These are phyloP conservation scores for Hyposoter didymator DNA, from an alignment of 2,888 invertebrate genomes.

Conservation along the genomic window DNA sequence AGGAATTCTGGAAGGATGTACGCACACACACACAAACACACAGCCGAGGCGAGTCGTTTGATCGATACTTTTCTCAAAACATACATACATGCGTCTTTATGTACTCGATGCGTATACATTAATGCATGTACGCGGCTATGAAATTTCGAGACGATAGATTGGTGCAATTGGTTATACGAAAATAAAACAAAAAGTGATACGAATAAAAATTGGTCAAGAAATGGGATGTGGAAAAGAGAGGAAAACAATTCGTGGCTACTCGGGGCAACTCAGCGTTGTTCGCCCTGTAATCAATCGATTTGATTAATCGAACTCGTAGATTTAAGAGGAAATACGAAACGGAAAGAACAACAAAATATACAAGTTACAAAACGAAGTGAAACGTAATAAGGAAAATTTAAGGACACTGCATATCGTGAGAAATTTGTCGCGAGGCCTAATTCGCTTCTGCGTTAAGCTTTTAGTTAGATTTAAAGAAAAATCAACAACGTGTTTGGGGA, in stretches of 20 bases:
- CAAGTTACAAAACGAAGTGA: slow-evolving; percentile 12
- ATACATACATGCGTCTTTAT: slow-evolving; percentile 25
- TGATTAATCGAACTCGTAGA: slow-evolving; percentile 59
- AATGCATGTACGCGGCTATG: slow-evolving; percentile 9
- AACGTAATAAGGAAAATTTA: slow-evolving; percentile 42
- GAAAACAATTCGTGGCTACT: slow-evolving; percentile 35
- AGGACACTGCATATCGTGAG: slow-evolving; percentile 65
- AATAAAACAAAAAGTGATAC: slow-evolving; percentile 26
- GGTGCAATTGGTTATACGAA: slow-evolving; percentile 63
- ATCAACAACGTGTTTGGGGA: background rate
- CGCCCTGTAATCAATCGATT: slow-evolving; percentile 61
- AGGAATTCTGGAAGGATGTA: background rate
- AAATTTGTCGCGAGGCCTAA: slow-evolving; percentile 66
- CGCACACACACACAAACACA: slow-evolving; percentile 41
- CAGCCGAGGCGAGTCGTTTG: slow-evolving; percentile 44
- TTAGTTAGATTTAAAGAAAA: slow-evolving; percentile 62
- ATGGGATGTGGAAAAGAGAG: background rate
- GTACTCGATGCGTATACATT: slow-evolving; percentile 16
- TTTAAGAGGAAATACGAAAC: slow-evolving; percentile 55
- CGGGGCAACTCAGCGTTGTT: slow-evolving; percentile 58
- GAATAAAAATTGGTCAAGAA: slow-evolving; percentile 35
- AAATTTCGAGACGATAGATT: slow-evolving; percentile 45
- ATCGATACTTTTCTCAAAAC: slow-evolving; percentile 49
- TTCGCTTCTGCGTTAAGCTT: slow-evolving; percentile 67
- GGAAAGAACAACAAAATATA: slow-evolving; percentile 23